Evolutionary conservation across 2,113 vertebrate species (phyloP), one percentile per base, ranked within the genome.

Genomic region (Seriola quinqueradiata): DNA sequence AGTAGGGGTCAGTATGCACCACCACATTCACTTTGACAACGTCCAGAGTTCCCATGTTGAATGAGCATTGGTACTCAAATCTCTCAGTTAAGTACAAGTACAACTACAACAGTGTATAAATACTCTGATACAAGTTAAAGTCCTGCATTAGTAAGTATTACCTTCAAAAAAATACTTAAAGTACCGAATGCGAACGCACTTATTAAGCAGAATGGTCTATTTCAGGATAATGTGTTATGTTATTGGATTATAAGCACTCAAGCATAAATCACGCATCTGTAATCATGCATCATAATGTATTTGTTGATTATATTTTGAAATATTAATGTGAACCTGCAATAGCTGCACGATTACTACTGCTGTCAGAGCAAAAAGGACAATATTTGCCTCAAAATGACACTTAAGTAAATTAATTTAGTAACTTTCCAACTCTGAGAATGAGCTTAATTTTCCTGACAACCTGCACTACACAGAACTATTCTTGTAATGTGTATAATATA

Each of bases 1-100:
- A 91, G 87, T 58, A 93, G 92, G 50, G 92, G 92, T 73, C 93
- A 90, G 87, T 89, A 59, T 88, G 67, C 65, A 75, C 90, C 75
- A 76, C 32, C 63, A 36, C n/a, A 54, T 74, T 71, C 23, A 58
- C 57, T 28, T 58, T 23, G 0, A 25, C 16, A 2, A 34, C 58
- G 58, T 54, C 3, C 32, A 11, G 8, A 63, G 5, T 57, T 55
- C 60, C 84, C 84, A 86, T 87, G 82, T 82, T 25, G 81, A 71
- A 42, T 61, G n/a, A 55, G 23, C 40, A 28, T 14, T 9, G 14
- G 13, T 57, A 57, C 54, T 25, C 23, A 28, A 28, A 28, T 28
- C 28, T 28, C 28, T 28, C 28, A 28, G 2, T 28, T 28, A 28
- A 54, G 3, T n/a, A 34, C 8, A 17, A 59, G 58, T 28, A 28